phyloP scores from a whole-genome alignment of 1,140 invertebrate genomes.

The Formica exsecta region DNA sequence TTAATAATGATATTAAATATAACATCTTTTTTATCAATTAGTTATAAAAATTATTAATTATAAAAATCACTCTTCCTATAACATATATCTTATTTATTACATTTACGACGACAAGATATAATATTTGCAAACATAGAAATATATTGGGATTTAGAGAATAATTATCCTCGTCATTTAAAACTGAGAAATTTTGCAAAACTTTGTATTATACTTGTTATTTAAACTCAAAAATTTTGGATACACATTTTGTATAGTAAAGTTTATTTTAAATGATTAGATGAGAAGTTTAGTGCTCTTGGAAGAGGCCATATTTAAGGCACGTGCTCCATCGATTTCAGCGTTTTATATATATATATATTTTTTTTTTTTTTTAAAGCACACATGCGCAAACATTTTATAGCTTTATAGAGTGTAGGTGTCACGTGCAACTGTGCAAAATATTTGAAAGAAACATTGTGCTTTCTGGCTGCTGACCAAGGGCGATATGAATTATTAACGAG shows the following conservation, averaged over 20 bases:
- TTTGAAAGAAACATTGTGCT: background rate
- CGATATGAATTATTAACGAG: slow-evolving; percentile 31
- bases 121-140: background rate
- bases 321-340: background rate
- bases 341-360: background rate
- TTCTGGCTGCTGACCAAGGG: background rate
- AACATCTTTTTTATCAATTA: background rate
- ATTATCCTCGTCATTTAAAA: background rate
- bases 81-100: background rate
- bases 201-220: background rate
- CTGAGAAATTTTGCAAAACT: background rate
- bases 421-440: slow-evolving; percentile 5
- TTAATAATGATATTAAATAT: background rate
- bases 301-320: background rate
- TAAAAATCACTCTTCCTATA: no score
- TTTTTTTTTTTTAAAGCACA: background rate
- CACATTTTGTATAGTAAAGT: background rate
- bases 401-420: background rate
- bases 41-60: background rate
- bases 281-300: background rate
- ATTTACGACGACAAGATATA: background rate
- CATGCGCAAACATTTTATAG: background rate
- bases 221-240: background rate
- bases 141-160: background rate
- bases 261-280: background rate